A percentile compares a stretch with the other conserved stretches of the same genome.
These are phyloP conservation scores for Columba guinea DNA, from an alignment of 2,797 vertebrate genomes.

Conservation along the genomic window DNA sequence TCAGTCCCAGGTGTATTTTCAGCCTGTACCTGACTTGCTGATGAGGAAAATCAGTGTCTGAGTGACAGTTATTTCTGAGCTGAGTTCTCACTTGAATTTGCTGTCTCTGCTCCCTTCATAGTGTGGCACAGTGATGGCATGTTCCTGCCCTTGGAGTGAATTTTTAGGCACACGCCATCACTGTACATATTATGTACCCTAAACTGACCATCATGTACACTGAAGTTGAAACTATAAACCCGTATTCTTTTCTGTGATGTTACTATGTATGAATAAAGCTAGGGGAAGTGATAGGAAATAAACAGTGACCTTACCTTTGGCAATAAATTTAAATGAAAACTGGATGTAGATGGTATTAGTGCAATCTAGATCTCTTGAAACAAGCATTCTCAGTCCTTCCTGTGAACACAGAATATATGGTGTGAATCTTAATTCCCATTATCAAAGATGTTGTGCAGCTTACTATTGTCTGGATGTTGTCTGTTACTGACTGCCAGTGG, in stretches of 20 bases:
- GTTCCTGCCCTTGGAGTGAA: no score
- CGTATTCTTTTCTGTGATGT: not conserved
- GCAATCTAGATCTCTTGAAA: slow-evolving; percentile 94
- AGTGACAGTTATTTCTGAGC: not conserved
- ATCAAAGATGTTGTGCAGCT: not conserved
- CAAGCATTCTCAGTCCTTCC: slow-evolving; percentile 95
- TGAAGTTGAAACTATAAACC: not conserved
- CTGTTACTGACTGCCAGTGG: not conserved
- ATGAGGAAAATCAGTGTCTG: not conserved
- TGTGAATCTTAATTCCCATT: not conserved
- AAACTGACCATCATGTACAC: not conserved
- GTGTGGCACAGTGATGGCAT: not conserved
- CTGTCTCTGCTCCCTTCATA: not conserved
- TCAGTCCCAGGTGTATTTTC: not conserved
- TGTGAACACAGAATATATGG: slow-evolving; percentile 69
- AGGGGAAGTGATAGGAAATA: not conserved
- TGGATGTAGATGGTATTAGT: slow-evolving; percentile 93
- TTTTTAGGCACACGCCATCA: no score
- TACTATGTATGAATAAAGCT: not conserved
- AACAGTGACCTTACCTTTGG: slow-evolving; percentile 85
- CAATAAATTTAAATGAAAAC: slow-evolving; percentile 97
- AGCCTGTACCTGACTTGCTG: not conserved
- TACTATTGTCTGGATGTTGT: not conserved
- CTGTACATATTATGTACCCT: not conserved
- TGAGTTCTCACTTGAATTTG: not conserved